Evolutionary conservation across 2,888 invertebrate genomes (phyloP).

Genomic region (Minunthozetes semirufus): DNA sequence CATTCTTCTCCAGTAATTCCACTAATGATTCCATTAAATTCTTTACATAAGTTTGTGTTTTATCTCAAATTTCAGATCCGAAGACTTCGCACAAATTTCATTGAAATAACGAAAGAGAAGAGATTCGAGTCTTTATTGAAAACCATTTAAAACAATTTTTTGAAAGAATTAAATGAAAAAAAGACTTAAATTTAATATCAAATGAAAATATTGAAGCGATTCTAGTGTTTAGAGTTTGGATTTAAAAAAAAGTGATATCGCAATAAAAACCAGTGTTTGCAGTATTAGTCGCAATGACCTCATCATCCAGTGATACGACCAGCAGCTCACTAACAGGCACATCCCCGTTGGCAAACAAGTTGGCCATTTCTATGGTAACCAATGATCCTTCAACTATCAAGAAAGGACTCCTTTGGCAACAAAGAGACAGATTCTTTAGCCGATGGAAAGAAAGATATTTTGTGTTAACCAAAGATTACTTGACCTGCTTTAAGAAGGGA

Average conservation of each 20-base stretch:
- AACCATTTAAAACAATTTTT: background rate
- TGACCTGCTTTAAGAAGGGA: conserved; percentile 44
- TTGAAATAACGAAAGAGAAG: too few relatives aligned
- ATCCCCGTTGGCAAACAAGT: conserved; percentile 2
- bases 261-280: background rate
- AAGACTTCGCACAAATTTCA: too few relatives aligned
- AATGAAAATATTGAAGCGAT: background rate
- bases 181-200: background rate
- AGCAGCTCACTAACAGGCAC: conserved; percentile 21
- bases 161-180: too few relatives aligned
- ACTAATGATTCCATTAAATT: background rate
- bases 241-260: background rate
- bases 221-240: background rate
- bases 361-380: background rate
- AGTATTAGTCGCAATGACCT: background rate
- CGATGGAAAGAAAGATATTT: conserved; percentile 44
- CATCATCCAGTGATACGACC: conserved; percentile 26
- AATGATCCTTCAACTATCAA: conserved; percentile 40
- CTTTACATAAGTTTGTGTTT: background rate
- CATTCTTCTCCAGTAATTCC: background rate
- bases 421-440: conserved; percentile 41
- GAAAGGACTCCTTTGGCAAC: conserved; percentile 44
- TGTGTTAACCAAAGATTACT: conserved; percentile 43
- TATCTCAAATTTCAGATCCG: background rate
- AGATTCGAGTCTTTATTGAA: too few relatives aligned